Percentiles rank a stretch among this genome's conserved stretches.
Evolutionary conservation across 2,797 vertebrate species (phyloP).

Genomic region (Babyrousa celebensis): DNA sequence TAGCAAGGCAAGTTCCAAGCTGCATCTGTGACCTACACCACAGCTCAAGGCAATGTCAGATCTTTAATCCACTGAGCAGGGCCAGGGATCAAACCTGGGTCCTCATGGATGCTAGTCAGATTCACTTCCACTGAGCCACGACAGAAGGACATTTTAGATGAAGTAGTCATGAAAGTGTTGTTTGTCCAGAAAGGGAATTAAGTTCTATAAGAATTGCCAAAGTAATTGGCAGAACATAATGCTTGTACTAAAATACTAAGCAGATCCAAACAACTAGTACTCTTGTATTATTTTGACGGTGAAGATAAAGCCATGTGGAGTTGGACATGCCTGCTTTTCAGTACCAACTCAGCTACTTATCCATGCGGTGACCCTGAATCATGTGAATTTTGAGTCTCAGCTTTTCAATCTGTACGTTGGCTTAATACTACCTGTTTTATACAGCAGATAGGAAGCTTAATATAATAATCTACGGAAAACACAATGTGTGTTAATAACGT

Average conservation of each 20-base stretch:
- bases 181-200: conserved; percentile 37
- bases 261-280: background rate
- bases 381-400: background rate
- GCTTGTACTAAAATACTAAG: background rate
- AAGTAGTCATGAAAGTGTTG: background rate
- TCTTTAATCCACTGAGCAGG: no score
- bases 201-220: background rate
- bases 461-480: background rate
- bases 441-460: background rate
- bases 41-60: no score
- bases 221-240: background rate
- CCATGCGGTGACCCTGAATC: background rate
- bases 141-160: background rate
- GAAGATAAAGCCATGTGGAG: background rate
- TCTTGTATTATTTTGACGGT: background rate
- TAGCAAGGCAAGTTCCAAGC: no score
- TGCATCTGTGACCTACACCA: no score
- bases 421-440: background rate
- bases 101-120: no score
- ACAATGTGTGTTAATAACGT: background rate
- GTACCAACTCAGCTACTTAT: background rate
- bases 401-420: background rate
- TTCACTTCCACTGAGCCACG: no score
- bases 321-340: background rate
- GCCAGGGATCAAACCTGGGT: no score